Conservation (phyloP, 1,140 invertebrate genomes). For the Procambarus virginalis region DNA sequence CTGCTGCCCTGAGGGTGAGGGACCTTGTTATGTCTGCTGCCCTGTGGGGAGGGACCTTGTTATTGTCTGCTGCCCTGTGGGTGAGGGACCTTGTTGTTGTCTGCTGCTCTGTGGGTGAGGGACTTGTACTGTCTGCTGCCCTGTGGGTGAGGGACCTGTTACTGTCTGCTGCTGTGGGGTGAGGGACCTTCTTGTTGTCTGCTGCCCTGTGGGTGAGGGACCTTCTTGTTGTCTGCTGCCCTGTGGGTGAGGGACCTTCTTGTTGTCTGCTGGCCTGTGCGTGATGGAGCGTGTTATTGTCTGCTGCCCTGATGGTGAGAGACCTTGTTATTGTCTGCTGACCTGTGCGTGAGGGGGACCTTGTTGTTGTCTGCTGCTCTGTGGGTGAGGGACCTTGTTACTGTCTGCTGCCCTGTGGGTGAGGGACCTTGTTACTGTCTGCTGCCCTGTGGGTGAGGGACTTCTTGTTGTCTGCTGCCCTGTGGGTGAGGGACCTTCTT, state of each 20-base stretch:
- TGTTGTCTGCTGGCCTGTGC: conserved; percentile 82
- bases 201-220: background rate
- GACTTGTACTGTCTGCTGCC: too few species aligned
- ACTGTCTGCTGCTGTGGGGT: too few species aligned
- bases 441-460: too few species aligned
- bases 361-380: conserved; percentile 81
- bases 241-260: conserved; percentile 74
- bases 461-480: too few species aligned
- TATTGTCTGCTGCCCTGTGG: too few species aligned
- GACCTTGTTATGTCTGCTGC: background rate
- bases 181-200: too few species aligned
- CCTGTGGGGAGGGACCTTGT: too few species aligned
- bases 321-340: conserved; percentile 78
- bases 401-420: conserved; percentile 82
- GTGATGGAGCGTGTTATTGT: conserved; percentile 72
- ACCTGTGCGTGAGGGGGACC: conserved; percentile 76
- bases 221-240: conserved; percentile 79
- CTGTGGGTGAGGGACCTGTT: background rate
- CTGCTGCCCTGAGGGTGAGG: too few species aligned
- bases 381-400: background rate
- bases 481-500: too few species aligned
- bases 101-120: too few species aligned
- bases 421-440: background rate
- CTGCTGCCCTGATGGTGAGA: conserved; percentile 79
- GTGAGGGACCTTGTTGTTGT: background rate